These are phyloP conservation scores for Spodoptera exigua DNA, from an alignment of 2,888 invertebrate species.

Conservation along the genomic window DNA sequence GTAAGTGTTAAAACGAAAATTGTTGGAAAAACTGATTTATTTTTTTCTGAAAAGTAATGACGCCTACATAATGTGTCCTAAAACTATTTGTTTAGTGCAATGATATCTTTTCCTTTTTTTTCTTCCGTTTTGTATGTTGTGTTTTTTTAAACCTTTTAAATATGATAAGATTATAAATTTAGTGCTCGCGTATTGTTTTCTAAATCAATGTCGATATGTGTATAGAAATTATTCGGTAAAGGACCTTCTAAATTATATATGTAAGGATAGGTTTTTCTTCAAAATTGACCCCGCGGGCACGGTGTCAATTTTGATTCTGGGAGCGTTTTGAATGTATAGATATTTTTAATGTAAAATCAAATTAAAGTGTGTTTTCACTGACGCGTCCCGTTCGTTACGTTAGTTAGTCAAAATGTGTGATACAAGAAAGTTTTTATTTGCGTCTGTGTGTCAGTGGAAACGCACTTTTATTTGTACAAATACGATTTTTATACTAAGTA, in stretches of 20 bases:
- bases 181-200: neutral
- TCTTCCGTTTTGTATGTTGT: too few relatives aligned
- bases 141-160: too few relatives aligned
- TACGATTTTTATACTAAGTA: conserved; percentile 12
- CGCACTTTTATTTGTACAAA: conserved; percentile 3
- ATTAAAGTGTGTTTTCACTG: conserved; percentile 10
- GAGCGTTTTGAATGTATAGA: conserved; percentile 20
- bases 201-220: neutral
- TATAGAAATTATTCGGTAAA: conserved; percentile 10
- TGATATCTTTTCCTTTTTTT: too few relatives aligned
- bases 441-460: conserved; percentile 25
- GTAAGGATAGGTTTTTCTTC: conserved; percentile 26
- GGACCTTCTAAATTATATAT: conserved; percentile 1
- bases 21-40: too few relatives aligned
- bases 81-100: too few relatives aligned
- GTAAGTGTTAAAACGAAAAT: too few relatives aligned
- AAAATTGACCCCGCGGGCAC: conserved; percentile 47
- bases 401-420: neutral
- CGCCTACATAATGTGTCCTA: too few relatives aligned
- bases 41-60: too few relatives aligned
- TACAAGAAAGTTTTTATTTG: neutral
- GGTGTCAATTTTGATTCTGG: conserved; percentile 28
- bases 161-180: too few relatives aligned
- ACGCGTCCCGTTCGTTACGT: neutral
- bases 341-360: conserved; percentile 17